Conservation (phyloP, 2,113 vertebrate species). For the Uropsilus gracilis region DNA sequence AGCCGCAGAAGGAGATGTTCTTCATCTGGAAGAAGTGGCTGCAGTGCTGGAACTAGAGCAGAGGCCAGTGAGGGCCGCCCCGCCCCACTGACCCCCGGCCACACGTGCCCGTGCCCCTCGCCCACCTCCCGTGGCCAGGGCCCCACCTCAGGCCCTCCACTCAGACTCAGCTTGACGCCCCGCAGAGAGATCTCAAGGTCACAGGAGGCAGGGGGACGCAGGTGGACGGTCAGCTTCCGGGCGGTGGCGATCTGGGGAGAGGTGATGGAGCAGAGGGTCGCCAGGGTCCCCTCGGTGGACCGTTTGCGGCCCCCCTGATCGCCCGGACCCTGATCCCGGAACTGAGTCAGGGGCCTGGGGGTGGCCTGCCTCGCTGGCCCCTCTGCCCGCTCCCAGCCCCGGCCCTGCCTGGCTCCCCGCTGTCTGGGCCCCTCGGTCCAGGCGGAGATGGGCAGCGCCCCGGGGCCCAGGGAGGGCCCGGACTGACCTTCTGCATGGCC, state of each 20-base stretch:
- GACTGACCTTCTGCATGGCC: constrained; percentile 96
- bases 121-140: constrained; percentile 38
- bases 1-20: constrained; percentile 98
- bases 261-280: background rate
- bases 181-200: constrained; percentile 95
- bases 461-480: background rate
- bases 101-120: fast-evolving
- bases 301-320: too few relatives aligned
- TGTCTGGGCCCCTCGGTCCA: background rate
- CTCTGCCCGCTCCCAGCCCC: background rate
- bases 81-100: too few relatives aligned
- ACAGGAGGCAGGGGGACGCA: constrained; percentile 95
- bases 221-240: constrained; percentile 95
- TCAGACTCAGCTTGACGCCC: constrained; percentile 95
- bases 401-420: background rate
- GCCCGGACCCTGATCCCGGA: background rate
- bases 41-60: constrained; percentile 92
- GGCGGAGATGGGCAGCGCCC: background rate
- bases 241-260: constrained; percentile 92
- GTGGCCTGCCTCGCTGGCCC: too few relatives aligned
- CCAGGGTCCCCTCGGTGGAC: background rate
- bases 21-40: constrained; percentile 99
- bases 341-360: too few relatives aligned
- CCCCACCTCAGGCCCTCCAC: constrained; percentile 89
- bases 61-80: background rate